phyloP scores from a whole-genome alignment of 2,888 invertebrate genomes.

The Reticulitermes lucifugus region DNA sequence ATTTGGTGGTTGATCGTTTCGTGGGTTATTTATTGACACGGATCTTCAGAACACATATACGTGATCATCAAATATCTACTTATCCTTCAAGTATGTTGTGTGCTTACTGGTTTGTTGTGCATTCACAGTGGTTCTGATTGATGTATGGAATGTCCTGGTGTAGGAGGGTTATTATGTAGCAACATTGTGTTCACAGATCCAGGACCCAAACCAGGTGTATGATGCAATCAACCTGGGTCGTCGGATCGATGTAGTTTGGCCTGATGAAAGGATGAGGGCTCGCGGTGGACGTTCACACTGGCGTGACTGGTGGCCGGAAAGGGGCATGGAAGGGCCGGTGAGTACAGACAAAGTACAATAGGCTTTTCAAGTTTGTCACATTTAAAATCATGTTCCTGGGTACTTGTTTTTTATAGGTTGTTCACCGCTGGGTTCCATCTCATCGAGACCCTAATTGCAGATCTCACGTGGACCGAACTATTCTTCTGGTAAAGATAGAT shows the following conservation, averaged over 20 bases:
- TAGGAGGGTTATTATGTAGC: too few relatives aligned
- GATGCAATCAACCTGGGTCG: conserved; percentile 92
- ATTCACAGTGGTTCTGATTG: too few relatives aligned
- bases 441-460: conserved; percentile 88
- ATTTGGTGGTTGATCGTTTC: too few relatives aligned
- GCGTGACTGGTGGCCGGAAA: conserved; percentile 90
- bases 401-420: conserved; percentile 69
- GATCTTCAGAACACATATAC: too few relatives aligned
- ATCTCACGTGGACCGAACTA: conserved; percentile 92
- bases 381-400: too few relatives aligned
- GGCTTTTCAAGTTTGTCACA: too few relatives aligned
- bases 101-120: too few relatives aligned
- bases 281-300: conserved; percentile 90
- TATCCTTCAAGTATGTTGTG: too few relatives aligned
- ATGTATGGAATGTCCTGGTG: too few relatives aligned
- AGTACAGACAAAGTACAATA: neutral
- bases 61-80: too few relatives aligned
- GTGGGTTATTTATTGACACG: too few relatives aligned
- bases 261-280: conserved; percentile 87
- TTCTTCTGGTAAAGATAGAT: conserved; percentile 91
- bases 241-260: conserved; percentile 96
- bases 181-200: conserved; percentile 44
- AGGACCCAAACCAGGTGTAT: conserved; percentile 76
- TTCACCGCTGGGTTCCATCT: conserved; percentile 95
- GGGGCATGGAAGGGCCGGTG: conserved; percentile 92